Evolutionary conservation across 2,113 vertebrate species (phyloP).

Genomic region (Varanus salvator): DNA sequence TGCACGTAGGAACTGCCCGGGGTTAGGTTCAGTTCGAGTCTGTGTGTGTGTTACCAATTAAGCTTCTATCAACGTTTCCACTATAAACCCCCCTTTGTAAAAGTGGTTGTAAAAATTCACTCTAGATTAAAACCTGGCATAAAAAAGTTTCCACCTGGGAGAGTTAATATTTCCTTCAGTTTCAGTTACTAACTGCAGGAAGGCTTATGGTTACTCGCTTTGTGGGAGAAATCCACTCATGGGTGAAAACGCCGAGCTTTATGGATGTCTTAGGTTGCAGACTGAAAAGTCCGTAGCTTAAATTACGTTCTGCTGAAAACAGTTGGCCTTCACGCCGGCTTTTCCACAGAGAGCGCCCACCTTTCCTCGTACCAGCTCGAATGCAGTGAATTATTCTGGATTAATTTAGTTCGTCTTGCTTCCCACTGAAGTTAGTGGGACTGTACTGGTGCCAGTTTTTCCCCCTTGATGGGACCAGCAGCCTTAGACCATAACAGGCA

Average conservation of each 20-base stretch:
- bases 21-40: not conserved
- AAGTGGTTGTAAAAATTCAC: constrained; percentile 3
- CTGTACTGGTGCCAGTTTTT: not conserved
- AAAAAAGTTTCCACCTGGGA: not conserved
- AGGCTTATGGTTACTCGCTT: fast-evolving
- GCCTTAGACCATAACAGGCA: too few relatives aligned
- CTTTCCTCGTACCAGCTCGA: not conserved
- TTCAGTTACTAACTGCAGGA: not conserved
- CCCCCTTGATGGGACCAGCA: too few relatives aligned
- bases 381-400: not conserved
- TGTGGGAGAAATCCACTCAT: not conserved
- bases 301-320: not conserved
- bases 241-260: not conserved
- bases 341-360: not conserved
- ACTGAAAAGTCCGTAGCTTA: not conserved
- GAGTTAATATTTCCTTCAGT: not conserved
- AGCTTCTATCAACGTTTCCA: not conserved
- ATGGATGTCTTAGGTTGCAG: not conserved
- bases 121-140: not conserved
- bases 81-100: constrained; percentile 9
- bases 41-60: not conserved
- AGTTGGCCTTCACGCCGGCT: not conserved
- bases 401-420: too few relatives aligned
- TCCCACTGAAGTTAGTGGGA: not conserved
- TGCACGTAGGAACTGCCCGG: not conserved